Evolutionary conservation across 2,797 vertebrate genomes (phyloP).

Genomic region (Psittacula echo): DNA sequence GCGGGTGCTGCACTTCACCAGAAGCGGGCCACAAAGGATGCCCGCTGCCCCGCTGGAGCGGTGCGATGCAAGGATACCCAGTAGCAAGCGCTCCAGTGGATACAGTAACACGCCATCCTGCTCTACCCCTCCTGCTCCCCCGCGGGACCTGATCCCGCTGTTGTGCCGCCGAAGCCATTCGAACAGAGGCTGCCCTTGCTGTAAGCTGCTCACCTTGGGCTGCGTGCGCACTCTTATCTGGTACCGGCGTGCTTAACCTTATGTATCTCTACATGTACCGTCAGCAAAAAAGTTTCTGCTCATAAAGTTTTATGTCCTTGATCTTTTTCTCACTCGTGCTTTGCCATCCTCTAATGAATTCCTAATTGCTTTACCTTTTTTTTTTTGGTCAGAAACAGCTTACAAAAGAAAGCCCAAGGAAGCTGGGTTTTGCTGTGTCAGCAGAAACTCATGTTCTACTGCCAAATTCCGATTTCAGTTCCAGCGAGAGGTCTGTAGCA

Average conservation of each 20-base stretch:
- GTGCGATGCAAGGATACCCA: background rate
- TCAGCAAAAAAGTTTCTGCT: background rate
- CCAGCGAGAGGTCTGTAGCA: background rate
- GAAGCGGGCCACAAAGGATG: background rate
- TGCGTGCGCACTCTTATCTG: background rate
- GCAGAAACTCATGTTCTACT: background rate
- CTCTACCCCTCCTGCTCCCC: background rate
- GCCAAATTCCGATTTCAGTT: background rate
- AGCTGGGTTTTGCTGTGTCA: background rate
- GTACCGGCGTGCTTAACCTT: background rate
- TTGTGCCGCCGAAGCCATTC: background rate
- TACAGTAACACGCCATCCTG: rapidly evolving
- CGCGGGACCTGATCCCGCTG: background rate
- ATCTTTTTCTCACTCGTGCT: background rate
- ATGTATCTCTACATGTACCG: background rate
- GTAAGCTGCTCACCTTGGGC: background rate
- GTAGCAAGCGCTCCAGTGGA: background rate
- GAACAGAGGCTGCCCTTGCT: background rate
- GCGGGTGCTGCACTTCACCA: rapidly evolving
- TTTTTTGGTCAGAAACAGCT: background rate
- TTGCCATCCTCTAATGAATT: background rate
- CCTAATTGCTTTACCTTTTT: background rate
- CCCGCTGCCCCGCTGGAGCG: background rate
- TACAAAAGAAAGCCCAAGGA: background rate
- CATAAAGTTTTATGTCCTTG: background rate